These are phyloP conservation scores for Diplodus puntazzo DNA, from an alignment of 2,797 vertebrate species.

Conservation along the genomic window DNA sequence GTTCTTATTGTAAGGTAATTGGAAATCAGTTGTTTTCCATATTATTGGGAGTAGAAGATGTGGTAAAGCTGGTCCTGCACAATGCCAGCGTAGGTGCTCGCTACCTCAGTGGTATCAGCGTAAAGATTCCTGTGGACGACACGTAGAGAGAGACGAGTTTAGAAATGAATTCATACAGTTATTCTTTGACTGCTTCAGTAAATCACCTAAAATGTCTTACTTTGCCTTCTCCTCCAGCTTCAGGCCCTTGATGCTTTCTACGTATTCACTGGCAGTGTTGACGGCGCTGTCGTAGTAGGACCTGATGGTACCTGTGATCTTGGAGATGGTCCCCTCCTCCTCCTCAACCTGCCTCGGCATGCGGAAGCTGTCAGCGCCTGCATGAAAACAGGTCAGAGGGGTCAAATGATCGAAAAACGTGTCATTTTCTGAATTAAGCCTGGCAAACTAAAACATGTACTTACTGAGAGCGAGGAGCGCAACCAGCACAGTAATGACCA, in stretches of 20 bases:
- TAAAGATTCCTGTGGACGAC: conserved; percentile 75
- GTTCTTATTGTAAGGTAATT: background rate
- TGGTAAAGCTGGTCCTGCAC: conserved; percentile 81
- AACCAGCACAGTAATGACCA: conserved; percentile 78
- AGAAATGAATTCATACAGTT: background rate
- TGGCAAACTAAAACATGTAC: conserved; percentile 29
- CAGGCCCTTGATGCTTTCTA: conserved; percentile 73
- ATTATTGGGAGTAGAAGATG: conserved; percentile 63
- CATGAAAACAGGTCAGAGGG: conserved; percentile 11
- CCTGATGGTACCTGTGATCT: conserved; percentile 64
- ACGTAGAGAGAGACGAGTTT: conserved; percentile 29
- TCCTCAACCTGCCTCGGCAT: conserved; percentile 71
- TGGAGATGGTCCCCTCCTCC: conserved; percentile 66
- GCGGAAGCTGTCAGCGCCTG: conserved; percentile 83
- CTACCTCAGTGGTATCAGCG: conserved; percentile 62
- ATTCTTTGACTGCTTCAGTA: background rate
- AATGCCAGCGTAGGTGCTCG: conserved; percentile 79
- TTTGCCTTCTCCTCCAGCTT: conserved; percentile 82
- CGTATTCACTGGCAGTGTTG: conserved; percentile 58
- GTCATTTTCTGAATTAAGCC: background rate
- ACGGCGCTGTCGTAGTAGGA: conserved; percentile 70
- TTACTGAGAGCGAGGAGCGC: conserved; percentile 82
- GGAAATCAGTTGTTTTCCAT: conserved; percentile 40
- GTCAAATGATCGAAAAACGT: background rate
- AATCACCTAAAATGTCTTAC: conserved; percentile 66